Evolutionary conservation across 2,113 vertebrate genomes (phyloP).

Genomic region (Drymodes brunneopygia): DNA sequence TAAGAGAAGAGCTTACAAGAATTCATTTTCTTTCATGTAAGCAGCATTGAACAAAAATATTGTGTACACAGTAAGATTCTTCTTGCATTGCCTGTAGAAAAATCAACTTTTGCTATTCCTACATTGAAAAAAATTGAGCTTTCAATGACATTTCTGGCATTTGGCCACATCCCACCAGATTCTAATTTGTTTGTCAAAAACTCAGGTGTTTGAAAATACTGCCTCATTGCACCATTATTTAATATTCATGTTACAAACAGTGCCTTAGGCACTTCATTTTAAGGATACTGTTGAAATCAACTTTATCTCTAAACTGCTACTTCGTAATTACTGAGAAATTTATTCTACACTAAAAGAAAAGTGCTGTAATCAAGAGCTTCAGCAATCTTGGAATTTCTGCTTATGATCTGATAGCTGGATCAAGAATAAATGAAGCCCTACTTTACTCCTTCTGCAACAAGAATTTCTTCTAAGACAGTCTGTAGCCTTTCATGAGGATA

Average conservation of each 20-base stretch:
- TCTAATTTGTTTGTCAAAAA: neutral
- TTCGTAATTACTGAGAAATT: neutral
- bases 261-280: neutral
- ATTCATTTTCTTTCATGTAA: neutral
- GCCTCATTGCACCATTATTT: neutral
- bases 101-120: neutral
- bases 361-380: neutral
- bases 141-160: neutral
- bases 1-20: neutral
- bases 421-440: neutral
- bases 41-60: neutral
- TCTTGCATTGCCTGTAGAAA: neutral
- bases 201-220: neutral
- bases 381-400: neutral
- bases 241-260: neutral
- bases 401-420: neutral
- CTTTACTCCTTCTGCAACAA: neutral
- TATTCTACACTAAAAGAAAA: neutral
- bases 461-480: neutral
- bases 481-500: neutral
- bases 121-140: neutral
- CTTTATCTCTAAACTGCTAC: neutral
- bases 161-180: neutral
- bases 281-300: neutral
- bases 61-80: neutral